phyloP scores from a whole-genome alignment of 2,888 invertebrate genomes.

The Volucella bombylans region DNA sequence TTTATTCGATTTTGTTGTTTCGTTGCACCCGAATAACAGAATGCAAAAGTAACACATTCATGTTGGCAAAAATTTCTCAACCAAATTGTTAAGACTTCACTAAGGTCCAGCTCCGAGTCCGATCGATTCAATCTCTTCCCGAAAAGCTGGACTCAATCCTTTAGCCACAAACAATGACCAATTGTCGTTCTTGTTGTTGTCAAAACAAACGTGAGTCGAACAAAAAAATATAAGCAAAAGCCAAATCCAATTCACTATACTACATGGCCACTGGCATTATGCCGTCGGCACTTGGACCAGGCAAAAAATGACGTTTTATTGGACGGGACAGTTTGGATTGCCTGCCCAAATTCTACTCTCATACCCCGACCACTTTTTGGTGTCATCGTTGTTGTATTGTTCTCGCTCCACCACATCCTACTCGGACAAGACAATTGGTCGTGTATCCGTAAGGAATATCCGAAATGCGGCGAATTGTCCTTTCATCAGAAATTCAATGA shows the following conservation, averaged over 20 bases:
- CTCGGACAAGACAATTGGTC: constrained; percentile 14
- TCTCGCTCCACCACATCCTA: constrained; percentile 1
- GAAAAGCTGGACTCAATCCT: not conserved
- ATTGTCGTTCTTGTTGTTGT: constrained; percentile 52
- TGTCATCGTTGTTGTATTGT: constrained; percentile 66
- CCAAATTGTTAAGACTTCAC: constrained; percentile 65
- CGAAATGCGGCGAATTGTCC: constrained; percentile 62
- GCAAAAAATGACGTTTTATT: constrained; percentile 74
- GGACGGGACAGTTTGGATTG: constrained; percentile 73
- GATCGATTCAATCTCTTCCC: constrained; percentile 34
- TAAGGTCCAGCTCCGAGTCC: constrained; percentile 24
- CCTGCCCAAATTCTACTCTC: constrained; percentile 22
- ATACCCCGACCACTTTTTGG: constrained; percentile 53
- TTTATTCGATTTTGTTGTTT: too few relatives aligned
- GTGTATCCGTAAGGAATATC: not conserved
- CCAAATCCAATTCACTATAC: constrained; percentile 38
- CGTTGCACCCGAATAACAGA: constrained; percentile 35
- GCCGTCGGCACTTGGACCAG: constrained; percentile 62
- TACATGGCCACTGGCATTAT: constrained; percentile 35
- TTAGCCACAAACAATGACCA: constrained; percentile 52
- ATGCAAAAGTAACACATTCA: constrained; percentile 72
- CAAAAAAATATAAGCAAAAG: constrained; percentile 1
- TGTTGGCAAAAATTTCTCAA: constrained; percentile 48
- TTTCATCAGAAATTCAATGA: constrained; percentile 73
- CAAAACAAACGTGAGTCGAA: constrained; percentile 25